Percentiles rank a stretch among this genome's conserved stretches.
Evolutionary conservation across 1,140 invertebrate genomes (phyloP).

Genomic region (Phenacoccus solenopsis): DNA sequence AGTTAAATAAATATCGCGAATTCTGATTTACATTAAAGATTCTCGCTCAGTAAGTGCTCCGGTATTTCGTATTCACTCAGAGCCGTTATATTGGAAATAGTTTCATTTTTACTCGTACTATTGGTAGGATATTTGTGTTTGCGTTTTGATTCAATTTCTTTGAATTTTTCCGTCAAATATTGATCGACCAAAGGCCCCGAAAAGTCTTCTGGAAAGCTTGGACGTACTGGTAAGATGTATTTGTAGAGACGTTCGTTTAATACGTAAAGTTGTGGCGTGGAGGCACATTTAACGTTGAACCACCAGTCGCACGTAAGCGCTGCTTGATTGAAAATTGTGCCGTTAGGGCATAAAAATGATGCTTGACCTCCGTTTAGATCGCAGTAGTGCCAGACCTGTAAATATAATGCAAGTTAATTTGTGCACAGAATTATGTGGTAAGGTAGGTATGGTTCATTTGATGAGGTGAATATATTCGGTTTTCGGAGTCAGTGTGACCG

Average conservation of each 20-base stretch:
- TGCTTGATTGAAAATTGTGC: conserved; percentile 80
- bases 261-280: conserved; percentile 69
- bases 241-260: conserved; percentile 77
- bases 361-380: conserved; percentile 82
- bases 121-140: conserved; percentile 30
- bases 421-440: no score
- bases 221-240: conserved; percentile 67
- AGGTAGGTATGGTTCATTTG: no score
- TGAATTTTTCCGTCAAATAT: conserved; percentile 65
- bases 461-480: no score
- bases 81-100: not conserved
- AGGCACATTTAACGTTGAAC: conserved; percentile 67
- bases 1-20: not conserved
- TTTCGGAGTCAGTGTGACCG: no score
- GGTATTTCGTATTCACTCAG: not conserved
- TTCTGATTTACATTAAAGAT: not conserved
- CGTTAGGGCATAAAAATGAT: conserved; percentile 79
- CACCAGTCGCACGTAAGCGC: conserved; percentile 80
- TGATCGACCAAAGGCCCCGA: conserved; percentile 70
- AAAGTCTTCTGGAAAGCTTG: conserved; percentile 77
- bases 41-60: not conserved
- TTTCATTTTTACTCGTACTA: not conserved
- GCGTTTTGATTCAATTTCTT: conserved; percentile 67
- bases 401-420: conserved; percentile 23
- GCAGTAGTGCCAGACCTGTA: conserved; percentile 79